Base-by-base conservation (phyloP, 53 echinoderm and acorn worm species). In the Mesocentrotus franciscanus region DNA sequence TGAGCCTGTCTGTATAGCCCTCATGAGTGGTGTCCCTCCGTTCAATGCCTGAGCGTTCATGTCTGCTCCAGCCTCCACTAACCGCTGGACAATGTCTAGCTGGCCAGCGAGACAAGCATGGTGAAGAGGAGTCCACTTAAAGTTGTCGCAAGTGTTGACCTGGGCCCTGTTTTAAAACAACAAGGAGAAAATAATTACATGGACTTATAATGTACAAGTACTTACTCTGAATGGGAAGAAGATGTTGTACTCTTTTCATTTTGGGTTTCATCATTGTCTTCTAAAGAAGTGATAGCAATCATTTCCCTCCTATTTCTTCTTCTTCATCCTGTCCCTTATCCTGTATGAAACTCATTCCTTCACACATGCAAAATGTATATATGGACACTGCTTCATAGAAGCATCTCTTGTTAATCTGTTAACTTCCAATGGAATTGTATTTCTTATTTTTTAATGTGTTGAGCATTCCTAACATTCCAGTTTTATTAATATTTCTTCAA, bases 1-100 rank as follows among this genome's bases (percentile, higher is more conserved):
- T 5, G 96, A 94, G 0, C 98, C 98, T 29, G 97, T 97, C 93
- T 99, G 99, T 24, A 98, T 96, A 20, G 99, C 98, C 59, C 98
- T 97, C 99, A 99, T 99, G 33, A 99, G 96, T 15, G 99, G 98
- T 33, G 99, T 99, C 0, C 98, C 99, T 0, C 99, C 99, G 79
- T 99, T 99, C 95, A 99, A 93, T 35, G 99, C 97, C 95, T 96
- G 97, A 42, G 97, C 96, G 74, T 99, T 97, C 89, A 99, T 96
- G 91, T 99, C 96, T 35, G 97, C 99, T 27, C 97, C 97, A 60
- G 90, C 74, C 2, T 90, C 62, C 13, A 99, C 92, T 89, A 99
- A 36, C 92, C 96, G 56, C 85, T 96, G 64, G 16, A 99, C 99
- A 18, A 98, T 87, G 61, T 99, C 99, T 66, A 99, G 85, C 94